A percentile compares a stretch with the other conserved stretches of the same genome.
These are phyloP conservation scores for Megathymus violae DNA, from an alignment of 1,140 invertebrate species.

Conservation along the genomic window DNA sequence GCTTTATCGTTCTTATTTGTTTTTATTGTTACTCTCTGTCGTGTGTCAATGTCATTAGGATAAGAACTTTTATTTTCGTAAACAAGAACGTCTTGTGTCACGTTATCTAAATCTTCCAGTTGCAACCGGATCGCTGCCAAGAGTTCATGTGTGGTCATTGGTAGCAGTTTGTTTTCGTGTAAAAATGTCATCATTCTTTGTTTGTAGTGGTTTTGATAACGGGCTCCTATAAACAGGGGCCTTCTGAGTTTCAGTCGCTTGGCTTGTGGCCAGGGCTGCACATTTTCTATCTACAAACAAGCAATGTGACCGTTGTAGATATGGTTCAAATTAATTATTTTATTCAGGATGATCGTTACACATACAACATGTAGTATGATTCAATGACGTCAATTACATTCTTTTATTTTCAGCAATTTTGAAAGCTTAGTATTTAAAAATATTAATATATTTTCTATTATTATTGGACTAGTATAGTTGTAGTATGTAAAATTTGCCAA, in stretches of 20 bases:
- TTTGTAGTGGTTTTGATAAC: conserved; percentile 42
- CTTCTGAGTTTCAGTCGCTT: conserved; percentile 56
- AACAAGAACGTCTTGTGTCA: conserved; percentile 47
- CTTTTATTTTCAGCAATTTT: too few species aligned
- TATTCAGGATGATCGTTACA: too few species aligned
- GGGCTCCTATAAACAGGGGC: conserved; percentile 52
- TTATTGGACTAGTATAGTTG: too few species aligned
- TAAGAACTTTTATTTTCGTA: conserved; percentile 40
- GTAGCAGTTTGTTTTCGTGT: conserved; percentile 41
- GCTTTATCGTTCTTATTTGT: conserved; percentile 34
- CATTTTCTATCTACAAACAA: conserved; percentile 49
- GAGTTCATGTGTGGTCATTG: conserved; percentile 43
- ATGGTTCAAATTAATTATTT: conserved; percentile 3
- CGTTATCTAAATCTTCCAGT: conserved; percentile 40
- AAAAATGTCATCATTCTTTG: conserved; percentile 35
- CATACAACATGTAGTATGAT: too few species aligned
- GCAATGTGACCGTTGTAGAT: conserved; percentile 35
- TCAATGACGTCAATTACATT: too few species aligned
- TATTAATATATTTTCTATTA: too few species aligned
- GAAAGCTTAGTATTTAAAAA: too few species aligned
- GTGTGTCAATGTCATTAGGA: conserved; percentile 45
- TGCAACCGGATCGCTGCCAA: conserved; percentile 45
- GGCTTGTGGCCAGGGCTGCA: conserved; percentile 56
- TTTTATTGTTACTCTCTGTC: conserved; percentile 39
- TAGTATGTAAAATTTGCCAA: too few species aligned